phyloP scores from a whole-genome alignment of 2,113 vertebrate species.

The Cinclus mexicanus region DNA sequence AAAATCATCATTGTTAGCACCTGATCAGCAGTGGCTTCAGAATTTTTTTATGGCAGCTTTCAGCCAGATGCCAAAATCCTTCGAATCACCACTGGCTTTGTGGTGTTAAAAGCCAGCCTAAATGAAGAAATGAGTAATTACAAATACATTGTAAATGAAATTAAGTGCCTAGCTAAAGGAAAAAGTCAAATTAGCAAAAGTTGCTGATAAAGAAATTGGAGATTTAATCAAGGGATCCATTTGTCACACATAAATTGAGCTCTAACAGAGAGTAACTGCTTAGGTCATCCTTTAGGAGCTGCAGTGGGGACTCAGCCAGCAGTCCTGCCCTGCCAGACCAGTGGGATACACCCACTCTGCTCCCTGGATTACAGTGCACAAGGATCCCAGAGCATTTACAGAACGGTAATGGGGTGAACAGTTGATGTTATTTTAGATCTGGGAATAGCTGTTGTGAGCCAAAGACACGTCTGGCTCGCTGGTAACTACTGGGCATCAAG shows the following conservation, averaged over 20 bases:
- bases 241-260: background rate
- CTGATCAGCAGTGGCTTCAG: background rate
- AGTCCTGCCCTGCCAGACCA: background rate
- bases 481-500: background rate
- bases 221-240: background rate
- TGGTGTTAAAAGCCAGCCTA: background rate
- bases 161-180: background rate
- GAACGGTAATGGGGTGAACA: background rate
- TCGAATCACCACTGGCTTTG: background rate
- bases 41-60: background rate
- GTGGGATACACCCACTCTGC: rapidly evolving
- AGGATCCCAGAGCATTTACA: background rate
- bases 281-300: background rate
- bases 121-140: background rate
- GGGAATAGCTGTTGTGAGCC: background rate
- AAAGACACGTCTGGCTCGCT: background rate
- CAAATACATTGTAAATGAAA: background rate
- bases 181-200: background rate
- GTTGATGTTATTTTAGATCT: background rate
- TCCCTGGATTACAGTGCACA: background rate
- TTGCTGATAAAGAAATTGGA: background rate
- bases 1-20: background rate
- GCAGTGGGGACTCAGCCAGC: background rate
- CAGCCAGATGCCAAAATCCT: background rate
- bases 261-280: background rate